phyloP scores from a whole-genome alignment of 2,797 vertebrate genomes.

The Luscinia megarhynchos region DNA sequence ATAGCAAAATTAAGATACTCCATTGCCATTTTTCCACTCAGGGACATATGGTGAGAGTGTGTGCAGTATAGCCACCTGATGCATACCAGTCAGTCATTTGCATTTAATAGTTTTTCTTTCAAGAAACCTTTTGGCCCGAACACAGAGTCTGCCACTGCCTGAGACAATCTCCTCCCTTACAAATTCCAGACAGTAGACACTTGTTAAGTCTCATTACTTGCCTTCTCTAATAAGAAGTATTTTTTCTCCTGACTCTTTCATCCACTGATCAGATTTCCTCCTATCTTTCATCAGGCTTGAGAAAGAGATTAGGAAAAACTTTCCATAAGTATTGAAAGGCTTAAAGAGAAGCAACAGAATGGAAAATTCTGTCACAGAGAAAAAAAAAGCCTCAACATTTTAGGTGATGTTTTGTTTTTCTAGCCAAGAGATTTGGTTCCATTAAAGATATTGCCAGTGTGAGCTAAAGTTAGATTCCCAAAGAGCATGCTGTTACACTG shows the following conservation, averaged over 20 bases:
- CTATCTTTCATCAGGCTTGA: slow-evolving; percentile 8
- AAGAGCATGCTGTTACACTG: background rate
- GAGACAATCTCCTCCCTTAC: background rate
- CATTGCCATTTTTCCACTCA: background rate
- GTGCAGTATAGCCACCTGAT: background rate
- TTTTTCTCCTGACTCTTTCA: background rate
- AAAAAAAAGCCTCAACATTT: background rate
- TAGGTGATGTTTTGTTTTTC: background rate
- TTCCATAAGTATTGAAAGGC: background rate
- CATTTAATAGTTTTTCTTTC: background rate
- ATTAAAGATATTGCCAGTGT: background rate
- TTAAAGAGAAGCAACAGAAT: background rate
- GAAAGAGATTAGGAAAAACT: background rate
- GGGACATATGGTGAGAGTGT: background rate
- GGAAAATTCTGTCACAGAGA: background rate
- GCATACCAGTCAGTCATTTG: background rate
- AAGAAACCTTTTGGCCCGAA: background rate
- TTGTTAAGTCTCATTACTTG: background rate
- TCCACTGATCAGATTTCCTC: background rate
- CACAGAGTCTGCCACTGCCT: background rate
- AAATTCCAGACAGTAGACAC: background rate
- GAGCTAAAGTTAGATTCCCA: background rate
- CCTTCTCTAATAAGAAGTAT: background rate
- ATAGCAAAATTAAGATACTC: background rate
- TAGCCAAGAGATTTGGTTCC: background rate